These are phyloP conservation scores for Acrossocheilus wenchowensis DNA, from an alignment of 2,797 vertebrate genomes.

Conservation along the genomic window DNA sequence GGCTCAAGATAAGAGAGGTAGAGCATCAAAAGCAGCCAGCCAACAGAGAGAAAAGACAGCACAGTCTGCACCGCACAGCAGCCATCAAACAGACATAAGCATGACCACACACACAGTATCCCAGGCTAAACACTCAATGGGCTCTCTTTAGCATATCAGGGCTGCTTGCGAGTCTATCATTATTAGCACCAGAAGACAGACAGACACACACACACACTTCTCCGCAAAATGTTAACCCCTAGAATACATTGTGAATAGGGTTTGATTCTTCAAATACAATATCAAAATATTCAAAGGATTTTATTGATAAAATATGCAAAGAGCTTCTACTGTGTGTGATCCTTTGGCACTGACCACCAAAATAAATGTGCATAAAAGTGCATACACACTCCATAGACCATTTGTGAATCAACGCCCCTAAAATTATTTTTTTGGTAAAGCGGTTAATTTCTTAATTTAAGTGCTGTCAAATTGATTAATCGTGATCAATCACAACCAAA, in stretches of 20 bases:
- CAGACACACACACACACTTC: background rate
- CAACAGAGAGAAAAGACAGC: constrained; percentile 78
- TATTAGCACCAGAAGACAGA: constrained; percentile 40
- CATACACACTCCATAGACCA: background rate
- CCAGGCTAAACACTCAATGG: constrained; percentile 55
- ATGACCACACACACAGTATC: constrained; percentile 19
- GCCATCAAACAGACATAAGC: constrained; percentile 69
- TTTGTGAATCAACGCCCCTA: background rate
- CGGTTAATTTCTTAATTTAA: too few species aligned
- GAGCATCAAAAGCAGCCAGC: constrained; percentile 83
- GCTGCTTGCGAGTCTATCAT: constrained; percentile 41
- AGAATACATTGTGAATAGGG: constrained; percentile 18
- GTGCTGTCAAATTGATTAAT: too few species aligned
- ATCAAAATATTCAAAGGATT: too few species aligned
- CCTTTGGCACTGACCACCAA: background rate
- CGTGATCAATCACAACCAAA: too few species aligned
- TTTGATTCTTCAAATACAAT: background rate
- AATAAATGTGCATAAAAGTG: background rate
- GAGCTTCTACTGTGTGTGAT: background rate
- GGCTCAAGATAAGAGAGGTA: constrained; percentile 83
- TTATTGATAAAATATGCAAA: background rate
- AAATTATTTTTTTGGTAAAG: too few species aligned
- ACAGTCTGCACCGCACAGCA: constrained; percentile 72
- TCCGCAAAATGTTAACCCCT: background rate
- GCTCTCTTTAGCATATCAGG: constrained; percentile 41